These are phyloP conservation scores for Saxidomus purpurata DNA, from an alignment of 1,140 invertebrate species.

Conservation along the genomic window DNA sequence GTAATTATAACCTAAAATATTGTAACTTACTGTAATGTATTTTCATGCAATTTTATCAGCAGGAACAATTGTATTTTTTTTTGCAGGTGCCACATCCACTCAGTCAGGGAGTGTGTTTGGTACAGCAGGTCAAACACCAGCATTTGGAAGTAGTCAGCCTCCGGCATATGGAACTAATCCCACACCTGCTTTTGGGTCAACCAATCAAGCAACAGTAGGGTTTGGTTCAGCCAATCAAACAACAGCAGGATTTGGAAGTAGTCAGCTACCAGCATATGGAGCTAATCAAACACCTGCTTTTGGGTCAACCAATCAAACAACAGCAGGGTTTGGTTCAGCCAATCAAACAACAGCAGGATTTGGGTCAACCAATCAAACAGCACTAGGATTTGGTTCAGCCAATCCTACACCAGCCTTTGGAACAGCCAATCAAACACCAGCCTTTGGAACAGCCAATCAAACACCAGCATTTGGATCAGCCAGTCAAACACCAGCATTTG, in stretches of 20 bases:
- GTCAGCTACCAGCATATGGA: constrained; percentile 42
- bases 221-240: constrained; percentile 53
- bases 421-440: constrained; percentile 43
- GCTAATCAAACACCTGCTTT: constrained; percentile 49
- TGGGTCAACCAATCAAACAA: constrained; percentile 54
- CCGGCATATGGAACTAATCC: constrained; percentile 46
- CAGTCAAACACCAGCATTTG: constrained; percentile 57
- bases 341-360: constrained; percentile 48
- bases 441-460: constrained; percentile 42
- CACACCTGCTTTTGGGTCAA: constrained; percentile 42
- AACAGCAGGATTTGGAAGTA: constrained; percentile 57
- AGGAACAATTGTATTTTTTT: too few relatives aligned
- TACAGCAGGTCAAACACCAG: background rate
- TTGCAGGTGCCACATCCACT: constrained; percentile 16
- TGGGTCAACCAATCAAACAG: constrained; percentile 20
- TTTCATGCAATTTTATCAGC: too few relatives aligned
- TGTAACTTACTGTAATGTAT: too few relatives aligned
- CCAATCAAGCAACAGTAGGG: too few relatives aligned
- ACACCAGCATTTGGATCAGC: constrained; percentile 56
- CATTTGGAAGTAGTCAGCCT: background rate
- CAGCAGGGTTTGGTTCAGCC: constrained; percentile 57
- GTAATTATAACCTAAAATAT: too few relatives aligned
- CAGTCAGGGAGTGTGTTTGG: constrained; percentile 23
- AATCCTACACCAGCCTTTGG: constrained; percentile 19
- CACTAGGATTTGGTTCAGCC: constrained; percentile 16